Percentiles rank a stretch among this genome's conserved stretches.
Conservation (phyloP, 2,888 invertebrate genomes). For the Eledona agricola region DNA sequence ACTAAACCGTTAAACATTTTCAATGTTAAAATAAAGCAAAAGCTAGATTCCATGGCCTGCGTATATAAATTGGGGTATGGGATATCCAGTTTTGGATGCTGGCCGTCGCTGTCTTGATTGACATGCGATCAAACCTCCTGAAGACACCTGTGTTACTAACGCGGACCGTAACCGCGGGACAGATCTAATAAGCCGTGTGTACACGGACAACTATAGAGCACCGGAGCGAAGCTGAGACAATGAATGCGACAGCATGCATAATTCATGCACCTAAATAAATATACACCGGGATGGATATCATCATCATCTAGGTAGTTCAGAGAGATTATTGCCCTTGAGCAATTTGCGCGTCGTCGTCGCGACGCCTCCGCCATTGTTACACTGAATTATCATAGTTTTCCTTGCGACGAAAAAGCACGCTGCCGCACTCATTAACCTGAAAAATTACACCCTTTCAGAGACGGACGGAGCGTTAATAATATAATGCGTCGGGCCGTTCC, state of each 20-base stretch:
- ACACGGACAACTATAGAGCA: conserved; percentile 45
- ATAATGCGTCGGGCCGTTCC: conserved; percentile 22
- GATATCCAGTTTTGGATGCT: too few species aligned
- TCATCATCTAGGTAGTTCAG: conserved; percentile 51
- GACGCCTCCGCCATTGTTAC: conserved; percentile 39
- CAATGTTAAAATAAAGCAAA: too few species aligned
- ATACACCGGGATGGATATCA: conserved; percentile 57
- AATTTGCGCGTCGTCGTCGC: conserved; percentile 44
- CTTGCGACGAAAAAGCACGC: conserved; percentile 13
- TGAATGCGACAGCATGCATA: conserved; percentile 55
- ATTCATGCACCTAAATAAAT: conserved; percentile 60
- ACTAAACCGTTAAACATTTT: too few species aligned
- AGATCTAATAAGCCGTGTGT: conserved; percentile 45
- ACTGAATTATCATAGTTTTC: conserved; percentile 36
- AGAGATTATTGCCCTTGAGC: conserved; percentile 48
- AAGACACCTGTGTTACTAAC: conserved; percentile 31
- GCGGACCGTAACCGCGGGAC: conserved; percentile 29
- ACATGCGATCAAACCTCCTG: conserved; percentile 12
- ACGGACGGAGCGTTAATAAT: conserved; percentile 20
- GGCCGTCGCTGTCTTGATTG: too few species aligned
- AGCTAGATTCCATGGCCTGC: too few species aligned
- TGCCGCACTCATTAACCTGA: conserved; percentile 20
- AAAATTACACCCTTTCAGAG: conserved; percentile 17
- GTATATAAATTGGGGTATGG: too few species aligned
- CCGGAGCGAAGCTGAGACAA: conserved; percentile 47